Base-by-base conservation (phyloP, 1,140 invertebrate species). In the Drosophila ironensis region DNA sequence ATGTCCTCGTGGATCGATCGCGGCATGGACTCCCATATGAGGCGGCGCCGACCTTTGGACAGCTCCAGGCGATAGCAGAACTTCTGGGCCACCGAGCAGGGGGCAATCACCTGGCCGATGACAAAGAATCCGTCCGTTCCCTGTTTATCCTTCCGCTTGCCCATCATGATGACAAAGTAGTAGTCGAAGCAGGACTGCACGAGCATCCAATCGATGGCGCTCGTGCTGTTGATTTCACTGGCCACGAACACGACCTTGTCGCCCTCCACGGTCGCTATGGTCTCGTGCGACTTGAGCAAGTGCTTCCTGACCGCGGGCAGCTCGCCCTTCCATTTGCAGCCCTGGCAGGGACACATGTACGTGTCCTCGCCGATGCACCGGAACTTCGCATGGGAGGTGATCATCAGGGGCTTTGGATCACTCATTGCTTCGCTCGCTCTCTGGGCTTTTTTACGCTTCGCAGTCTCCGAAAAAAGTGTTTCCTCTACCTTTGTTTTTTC, bases 201-300 rank as follows among this genome's bases (percentile, higher is more conserved):
- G 98, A 99, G 99, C 0, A 99, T 98, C 99, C 99, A 99, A 90
- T 99, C 99, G 1, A 99, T 99, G 51, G 98, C 99, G 56, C 99
- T 98, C 41, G 98, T 98, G 63, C 99, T 92, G 92, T 99, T 99
- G 45, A 99, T 99, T 91, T 99, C 99, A 30, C 98, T 99, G 1
- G 98, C 99, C 70, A 99, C 92, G 90, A 99, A 99, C 30, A 99
- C 98, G 87, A 99, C 99, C 90, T 99, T 98, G 91, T 99, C 98
- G 8, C 95, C 94, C 93, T 97, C 95, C 69, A 99, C 92, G 30
- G 98, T 99, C 2, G 99, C 99, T 69, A 99, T 99, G 77, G 97
- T 99, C 92, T 99, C 99, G 91, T 99, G 99, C 46, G 96, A 95
- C 92, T 97, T 97, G 92, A 99, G 96, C 28, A 99, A 92, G 92